These are phyloP conservation scores for Fregata magnificens DNA, from an alignment of 2,113 vertebrate species.

Conservation along the genomic window DNA sequence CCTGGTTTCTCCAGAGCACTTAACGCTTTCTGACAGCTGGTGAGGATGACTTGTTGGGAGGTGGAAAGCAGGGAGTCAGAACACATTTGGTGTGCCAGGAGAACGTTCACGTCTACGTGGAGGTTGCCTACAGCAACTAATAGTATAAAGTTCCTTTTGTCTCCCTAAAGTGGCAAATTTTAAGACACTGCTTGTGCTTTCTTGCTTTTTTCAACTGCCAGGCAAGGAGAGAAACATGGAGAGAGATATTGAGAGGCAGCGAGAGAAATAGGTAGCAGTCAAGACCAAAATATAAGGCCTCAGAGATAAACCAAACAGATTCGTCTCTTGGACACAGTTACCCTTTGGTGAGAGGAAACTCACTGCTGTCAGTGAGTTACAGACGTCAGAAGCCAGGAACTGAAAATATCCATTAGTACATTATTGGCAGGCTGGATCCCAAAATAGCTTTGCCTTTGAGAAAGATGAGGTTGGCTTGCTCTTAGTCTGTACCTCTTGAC, in stretches of 20 bases:
- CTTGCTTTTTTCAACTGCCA: not conserved
- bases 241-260: not conserved
- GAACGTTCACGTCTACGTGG: not conserved
- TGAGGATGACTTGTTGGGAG: not conserved
- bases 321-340: not conserved
- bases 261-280: not conserved
- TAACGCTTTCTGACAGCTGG: not conserved
- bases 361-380: not conserved
- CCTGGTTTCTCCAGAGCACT: not conserved
- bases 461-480: not conserved
- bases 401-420: not conserved
- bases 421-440: not conserved
- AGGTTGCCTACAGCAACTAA: not conserved
- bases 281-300: not conserved
- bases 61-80: not conserved
- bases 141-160: not conserved
- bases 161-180: not conserved
- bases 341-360: not conserved
- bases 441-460: not conserved
- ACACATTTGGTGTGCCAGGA: not conserved
- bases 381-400: not conserved
- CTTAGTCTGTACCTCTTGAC: not conserved
- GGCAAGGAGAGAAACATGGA: not conserved
- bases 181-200: not conserved
- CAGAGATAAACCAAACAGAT: not conserved